These are phyloP conservation scores for Hydrozoanthus tunicans DNA, from an alignment of 64 coral and sea anemone species.

Conservation along the genomic window DNA sequence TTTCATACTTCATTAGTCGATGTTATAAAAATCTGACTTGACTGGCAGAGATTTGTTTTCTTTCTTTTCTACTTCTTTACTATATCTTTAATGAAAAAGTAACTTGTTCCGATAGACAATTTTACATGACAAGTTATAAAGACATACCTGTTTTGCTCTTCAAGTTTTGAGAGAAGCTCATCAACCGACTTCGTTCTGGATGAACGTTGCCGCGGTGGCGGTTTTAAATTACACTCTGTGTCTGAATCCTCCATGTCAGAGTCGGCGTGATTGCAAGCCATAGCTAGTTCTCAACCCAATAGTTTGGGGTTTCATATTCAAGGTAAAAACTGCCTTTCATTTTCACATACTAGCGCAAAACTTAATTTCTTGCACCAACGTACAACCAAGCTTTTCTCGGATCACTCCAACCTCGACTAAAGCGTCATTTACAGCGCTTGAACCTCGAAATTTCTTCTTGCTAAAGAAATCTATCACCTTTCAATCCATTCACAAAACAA, in stretches of 20 bases:
- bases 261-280: conserved; percentile 45
- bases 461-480: neutral
- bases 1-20: neutral
- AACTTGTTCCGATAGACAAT: too few species aligned
- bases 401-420: neutral
- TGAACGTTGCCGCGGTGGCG: conserved; percentile 29
- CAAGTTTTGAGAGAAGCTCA: conserved; percentile 73
- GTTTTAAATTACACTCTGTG: conserved; percentile 39
- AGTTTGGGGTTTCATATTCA: neutral
- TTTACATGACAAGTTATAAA: neutral
- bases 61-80: neutral
- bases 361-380: neutral
- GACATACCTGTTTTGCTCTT: conserved; percentile 86
- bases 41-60: neutral
- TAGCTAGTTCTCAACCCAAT: neutral
- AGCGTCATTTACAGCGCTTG: neutral
- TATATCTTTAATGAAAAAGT: too few species aligned
- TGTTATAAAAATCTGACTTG: neutral
- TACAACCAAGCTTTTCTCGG: neutral
- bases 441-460: neutral
- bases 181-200: conserved; percentile 64
- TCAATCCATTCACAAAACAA: neutral
- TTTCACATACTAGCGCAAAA: neutral
- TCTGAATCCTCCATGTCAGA: conserved; percentile 40
- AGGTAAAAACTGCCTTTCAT: neutral